Evolutionary conservation across 2,888 invertebrate species (phyloP).

Genomic region (Pandemis heparana): DNA sequence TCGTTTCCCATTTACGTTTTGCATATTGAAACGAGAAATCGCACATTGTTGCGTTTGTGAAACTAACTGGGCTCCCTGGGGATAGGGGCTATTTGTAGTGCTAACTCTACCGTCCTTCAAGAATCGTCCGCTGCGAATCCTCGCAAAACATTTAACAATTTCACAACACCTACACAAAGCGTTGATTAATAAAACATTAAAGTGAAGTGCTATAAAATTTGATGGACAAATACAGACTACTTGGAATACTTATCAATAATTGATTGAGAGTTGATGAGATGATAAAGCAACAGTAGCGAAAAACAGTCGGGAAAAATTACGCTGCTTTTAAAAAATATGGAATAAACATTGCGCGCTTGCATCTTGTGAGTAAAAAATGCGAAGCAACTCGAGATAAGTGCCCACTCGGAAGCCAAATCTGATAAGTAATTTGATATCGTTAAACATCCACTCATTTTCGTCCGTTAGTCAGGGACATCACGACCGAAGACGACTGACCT

Average conservation of each 20-base stretch:
- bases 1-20: conserved; percentile 37
- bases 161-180: background rate
- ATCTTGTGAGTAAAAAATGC: conserved; percentile 7
- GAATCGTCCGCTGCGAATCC: background rate
- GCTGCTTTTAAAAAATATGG: background rate
- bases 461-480: conserved; percentile 54
- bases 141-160: background rate
- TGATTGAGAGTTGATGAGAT: too few relatives aligned
- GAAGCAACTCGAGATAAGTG: conserved; percentile 22
- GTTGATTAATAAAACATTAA: background rate
- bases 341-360: background rate
- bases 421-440: conserved; percentile 53
- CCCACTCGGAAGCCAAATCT: conserved; percentile 46
- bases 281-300: background rate
- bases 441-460: conserved; percentile 54
- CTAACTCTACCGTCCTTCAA: conserved; percentile 23
- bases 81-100: conserved; percentile 30
- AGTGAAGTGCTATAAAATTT: background rate
- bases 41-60: conserved; percentile 45
- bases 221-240: background rate
- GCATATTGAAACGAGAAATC: conserved; percentile 43
- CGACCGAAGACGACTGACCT: conserved; percentile 59
- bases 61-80: conserved; percentile 52
- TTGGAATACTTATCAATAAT: background rate
- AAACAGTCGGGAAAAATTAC: background rate